These are phyloP conservation scores for Coreoperca whiteheadi DNA, from an alignment of 2,113 vertebrate genomes.

Conservation along the genomic window DNA sequence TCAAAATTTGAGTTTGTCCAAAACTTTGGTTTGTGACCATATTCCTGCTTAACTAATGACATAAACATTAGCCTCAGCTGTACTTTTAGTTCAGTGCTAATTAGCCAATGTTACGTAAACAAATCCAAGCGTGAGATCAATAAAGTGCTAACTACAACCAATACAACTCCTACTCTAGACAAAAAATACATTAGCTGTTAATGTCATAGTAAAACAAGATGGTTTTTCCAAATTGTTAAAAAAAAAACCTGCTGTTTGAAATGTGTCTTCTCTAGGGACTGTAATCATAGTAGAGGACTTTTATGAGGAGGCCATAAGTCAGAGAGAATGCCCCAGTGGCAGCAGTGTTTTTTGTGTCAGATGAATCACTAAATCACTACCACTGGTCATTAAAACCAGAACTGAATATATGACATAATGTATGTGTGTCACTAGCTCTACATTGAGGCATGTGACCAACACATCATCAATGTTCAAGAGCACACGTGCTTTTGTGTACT, in stretches of 20 bases:
- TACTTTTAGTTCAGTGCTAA: no score
- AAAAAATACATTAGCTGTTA: not conserved
- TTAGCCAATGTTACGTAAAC: no score
- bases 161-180: not conserved
- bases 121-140: not conserved
- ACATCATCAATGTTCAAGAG: not conserved
- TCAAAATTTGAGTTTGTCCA: no score
- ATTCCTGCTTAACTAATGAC: no score
- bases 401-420: not conserved
- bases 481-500: not conserved
- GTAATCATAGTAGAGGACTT: not conserved
- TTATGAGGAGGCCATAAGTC: conserved; percentile 15
- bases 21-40: no score
- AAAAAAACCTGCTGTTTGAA: not conserved
- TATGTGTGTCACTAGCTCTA: conserved; percentile 18
- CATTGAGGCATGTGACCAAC: not conserved
- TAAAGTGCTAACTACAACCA: not conserved
- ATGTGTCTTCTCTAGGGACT: conserved; percentile 8
- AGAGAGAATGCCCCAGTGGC: not conserved
- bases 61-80: no score
- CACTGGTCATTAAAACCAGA: not conserved
- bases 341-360: not conserved
- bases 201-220: conserved; percentile 5
- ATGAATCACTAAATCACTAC: conserved; percentile 15
- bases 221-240: not conserved